phyloP scores from a whole-genome alignment of 2,113 vertebrate genomes.

The Pithys albifrons region DNA sequence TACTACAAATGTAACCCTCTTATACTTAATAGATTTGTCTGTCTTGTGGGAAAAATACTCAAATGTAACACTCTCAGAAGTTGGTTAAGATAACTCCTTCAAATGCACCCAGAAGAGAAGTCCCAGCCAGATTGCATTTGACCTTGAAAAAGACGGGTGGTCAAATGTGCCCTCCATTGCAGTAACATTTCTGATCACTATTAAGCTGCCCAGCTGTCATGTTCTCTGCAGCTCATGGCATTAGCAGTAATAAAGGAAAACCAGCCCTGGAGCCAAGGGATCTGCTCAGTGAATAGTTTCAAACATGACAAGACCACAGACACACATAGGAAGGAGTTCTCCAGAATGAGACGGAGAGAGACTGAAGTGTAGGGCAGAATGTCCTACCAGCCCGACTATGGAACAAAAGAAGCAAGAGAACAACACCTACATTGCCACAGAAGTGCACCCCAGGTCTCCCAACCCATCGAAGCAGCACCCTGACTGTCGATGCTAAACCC shows the following conservation, averaged over 20 bases:
- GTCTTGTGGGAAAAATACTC: neutral
- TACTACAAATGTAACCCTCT: neutral
- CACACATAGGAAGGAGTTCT: neutral
- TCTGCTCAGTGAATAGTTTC: neutral
- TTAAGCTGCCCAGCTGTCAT: neutral
- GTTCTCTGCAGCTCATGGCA: neutral
- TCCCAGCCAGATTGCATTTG: neutral
- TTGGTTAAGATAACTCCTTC: neutral
- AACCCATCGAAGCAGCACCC: neutral
- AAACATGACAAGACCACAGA: neutral
- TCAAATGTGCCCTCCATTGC: neutral
- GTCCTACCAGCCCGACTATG: neutral
- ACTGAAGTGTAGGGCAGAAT: neutral
- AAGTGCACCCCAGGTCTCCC: neutral
- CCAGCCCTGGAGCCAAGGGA: neutral
- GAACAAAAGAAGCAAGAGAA: neutral
- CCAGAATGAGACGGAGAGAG: neutral
- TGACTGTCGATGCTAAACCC: neutral
- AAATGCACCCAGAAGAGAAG: neutral
- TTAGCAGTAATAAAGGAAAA: neutral
- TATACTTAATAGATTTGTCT: slow-evolving; percentile 31
- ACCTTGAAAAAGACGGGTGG: neutral
- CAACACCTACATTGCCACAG: neutral
- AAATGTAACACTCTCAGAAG: slow-evolving; percentile 1
- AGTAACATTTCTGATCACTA: neutral